Conservation (phyloP, 2,797 vertebrate genomes). For the Clarias laeviceps region DNA sequence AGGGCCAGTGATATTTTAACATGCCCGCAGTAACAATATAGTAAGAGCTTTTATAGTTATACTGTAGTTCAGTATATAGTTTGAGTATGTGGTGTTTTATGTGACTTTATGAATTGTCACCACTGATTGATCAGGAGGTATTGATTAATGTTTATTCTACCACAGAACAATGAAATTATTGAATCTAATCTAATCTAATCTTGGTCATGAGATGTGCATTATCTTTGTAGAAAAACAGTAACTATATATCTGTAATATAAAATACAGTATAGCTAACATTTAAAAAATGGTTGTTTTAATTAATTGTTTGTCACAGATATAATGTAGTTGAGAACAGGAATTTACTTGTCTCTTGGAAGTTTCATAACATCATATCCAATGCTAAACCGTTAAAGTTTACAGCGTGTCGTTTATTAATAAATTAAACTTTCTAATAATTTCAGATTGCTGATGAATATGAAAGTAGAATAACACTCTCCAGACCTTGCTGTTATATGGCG, state of each 20-base stretch:
- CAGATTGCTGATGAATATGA: neutral
- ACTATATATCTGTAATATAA: neutral
- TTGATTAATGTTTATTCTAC: neutral
- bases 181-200: neutral
- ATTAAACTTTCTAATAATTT: neutral
- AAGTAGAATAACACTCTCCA: neutral
- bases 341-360: neutral
- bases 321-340: neutral
- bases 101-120: neutral
- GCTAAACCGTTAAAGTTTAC: neutral
- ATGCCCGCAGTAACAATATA: neutral
- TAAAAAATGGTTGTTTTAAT: neutral
- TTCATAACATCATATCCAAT: neutral
- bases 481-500: neutral
- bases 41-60: neutral
- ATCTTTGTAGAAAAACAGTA: neutral
- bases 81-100: neutral
- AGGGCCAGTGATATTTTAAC: neutral
- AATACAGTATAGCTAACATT: no score
- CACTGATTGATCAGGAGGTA: neutral
- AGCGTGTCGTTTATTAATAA: neutral
- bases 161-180: no score
- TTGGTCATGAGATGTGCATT: neutral
- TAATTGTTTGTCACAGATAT: neutral
- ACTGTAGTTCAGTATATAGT: neutral